Percentiles rank a stretch among this genome's conserved stretches.
Conservation (phyloP, 2,113 vertebrate genomes). For the Saiga tatarica region DNA sequence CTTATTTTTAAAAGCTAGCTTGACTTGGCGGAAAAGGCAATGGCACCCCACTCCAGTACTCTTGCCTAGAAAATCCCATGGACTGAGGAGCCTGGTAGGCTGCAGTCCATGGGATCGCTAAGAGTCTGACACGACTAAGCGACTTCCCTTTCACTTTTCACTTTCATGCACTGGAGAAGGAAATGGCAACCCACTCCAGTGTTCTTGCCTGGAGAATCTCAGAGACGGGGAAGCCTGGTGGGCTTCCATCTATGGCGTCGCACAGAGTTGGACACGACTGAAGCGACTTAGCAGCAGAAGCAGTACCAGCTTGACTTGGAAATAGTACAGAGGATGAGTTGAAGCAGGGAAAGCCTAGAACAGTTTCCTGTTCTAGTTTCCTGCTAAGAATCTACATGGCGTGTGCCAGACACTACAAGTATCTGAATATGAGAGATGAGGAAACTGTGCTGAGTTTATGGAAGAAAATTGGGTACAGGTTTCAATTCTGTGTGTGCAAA, state of each 20-base stretch:
- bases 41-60: too few relatives aligned
- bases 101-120: too few relatives aligned
- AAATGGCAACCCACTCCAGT: too few relatives aligned
- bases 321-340: background rate
- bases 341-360: background rate
- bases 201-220: too few relatives aligned
- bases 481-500: background rate
- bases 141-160: too few relatives aligned
- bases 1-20: background rate
- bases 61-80: too few relatives aligned
- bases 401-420: background rate
- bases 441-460: background rate
- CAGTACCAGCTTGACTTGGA: background rate
- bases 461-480: background rate
- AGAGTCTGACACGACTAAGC: rapidly evolving
- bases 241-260: too few relatives aligned
- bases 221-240: too few relatives aligned
- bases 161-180: too few relatives aligned
- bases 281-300: too few relatives aligned
- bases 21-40: background rate
- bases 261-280: too few relatives aligned
- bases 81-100: too few relatives aligned
- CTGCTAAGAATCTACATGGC: background rate
- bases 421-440: background rate
- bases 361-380: background rate